These are phyloP conservation scores for Benitochromis conjunctus DNA, from an alignment of 2,113 vertebrate species.

Conservation along the genomic window DNA sequence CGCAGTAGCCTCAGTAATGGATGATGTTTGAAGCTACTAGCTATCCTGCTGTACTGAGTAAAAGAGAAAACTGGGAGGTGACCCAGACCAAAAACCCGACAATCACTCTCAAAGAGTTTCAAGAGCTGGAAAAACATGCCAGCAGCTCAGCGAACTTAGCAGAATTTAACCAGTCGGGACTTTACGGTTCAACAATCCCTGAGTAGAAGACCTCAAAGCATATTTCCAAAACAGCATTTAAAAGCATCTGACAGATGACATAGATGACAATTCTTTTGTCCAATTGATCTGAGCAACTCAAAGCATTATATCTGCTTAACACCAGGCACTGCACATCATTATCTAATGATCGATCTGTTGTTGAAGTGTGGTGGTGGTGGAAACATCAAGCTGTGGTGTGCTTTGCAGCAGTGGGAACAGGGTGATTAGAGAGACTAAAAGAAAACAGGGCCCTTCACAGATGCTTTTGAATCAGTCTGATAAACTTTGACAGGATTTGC, in stretches of 20 bases:
- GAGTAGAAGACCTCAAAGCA: not conserved
- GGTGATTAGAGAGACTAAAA: not conserved
- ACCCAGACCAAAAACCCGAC: not conserved
- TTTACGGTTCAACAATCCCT: not conserved
- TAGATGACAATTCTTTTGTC: not conserved
- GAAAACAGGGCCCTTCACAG: not conserved
- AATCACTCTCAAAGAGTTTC: not conserved
- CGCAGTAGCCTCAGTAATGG: not conserved
- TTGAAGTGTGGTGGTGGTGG: not conserved
- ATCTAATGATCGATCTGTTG: not conserved
- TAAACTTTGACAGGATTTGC: not conserved
- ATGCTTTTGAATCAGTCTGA: not conserved
- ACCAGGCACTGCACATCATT: not conserved
- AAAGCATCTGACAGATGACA: not conserved
- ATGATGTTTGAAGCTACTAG: not conserved
- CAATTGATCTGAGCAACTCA: no score
- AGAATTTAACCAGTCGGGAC: not conserved
- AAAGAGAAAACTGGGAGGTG: not conserved
- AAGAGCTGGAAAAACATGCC: not conserved
- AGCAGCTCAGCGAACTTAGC: not conserved
- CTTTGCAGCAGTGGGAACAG: not conserved
- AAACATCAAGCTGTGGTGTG: not conserved
- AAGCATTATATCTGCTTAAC: not conserved
- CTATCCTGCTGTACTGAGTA: not conserved
- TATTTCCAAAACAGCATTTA: not conserved